Evolutionary conservation across 2,888 invertebrate species (phyloP).

Genomic region (Dicyrtoma fusca): DNA sequence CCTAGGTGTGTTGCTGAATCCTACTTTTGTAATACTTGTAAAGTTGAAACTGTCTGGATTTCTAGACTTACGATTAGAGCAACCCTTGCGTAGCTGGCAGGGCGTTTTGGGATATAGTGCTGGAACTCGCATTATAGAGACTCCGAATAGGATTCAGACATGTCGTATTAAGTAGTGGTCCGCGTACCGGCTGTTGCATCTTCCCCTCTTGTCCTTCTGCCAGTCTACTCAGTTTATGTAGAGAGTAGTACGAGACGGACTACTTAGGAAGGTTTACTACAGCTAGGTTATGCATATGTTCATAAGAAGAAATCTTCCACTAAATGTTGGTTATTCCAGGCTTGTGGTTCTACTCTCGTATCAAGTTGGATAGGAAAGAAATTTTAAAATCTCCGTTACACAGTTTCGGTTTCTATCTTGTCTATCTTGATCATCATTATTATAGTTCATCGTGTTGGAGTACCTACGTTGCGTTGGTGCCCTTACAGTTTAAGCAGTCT

Average conservation of each 20-base stretch:
- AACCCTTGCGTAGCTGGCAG: slow-evolving; percentile 2
- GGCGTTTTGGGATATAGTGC: slow-evolving; percentile 22
- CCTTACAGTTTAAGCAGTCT: too few species aligned
- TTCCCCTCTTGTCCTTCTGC: slow-evolving; percentile 25
- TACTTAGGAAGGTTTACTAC: background rate
- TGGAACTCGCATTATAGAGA: slow-evolving; percentile 1
- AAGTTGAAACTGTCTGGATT: too few species aligned
- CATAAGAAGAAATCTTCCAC: too few species aligned
- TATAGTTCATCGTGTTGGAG: background rate
- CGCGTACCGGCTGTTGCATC: slow-evolving; percentile 45
- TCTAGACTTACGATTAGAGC: too few species aligned
- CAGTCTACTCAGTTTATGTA: slow-evolving; percentile 6
- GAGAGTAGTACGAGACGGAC: slow-evolving; percentile 3
- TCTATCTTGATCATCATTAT: slow-evolving; percentile 12
- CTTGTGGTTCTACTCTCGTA: background rate
- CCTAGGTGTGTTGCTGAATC: too few species aligned
- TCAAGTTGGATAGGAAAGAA: slow-evolving; percentile 8
- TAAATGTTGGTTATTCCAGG: too few species aligned
- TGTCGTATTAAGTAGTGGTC: slow-evolving; percentile 38
- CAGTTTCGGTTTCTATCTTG: slow-evolving; percentile 3
- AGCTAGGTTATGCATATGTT: background rate
- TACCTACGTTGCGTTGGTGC: background rate
- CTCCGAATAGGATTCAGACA: slow-evolving; percentile 37
- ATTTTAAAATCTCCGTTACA: slow-evolving; percentile 24
- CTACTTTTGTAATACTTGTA: too few species aligned